These are phyloP conservation scores for Tetragnatha versicolor DNA, from an alignment of 1,140 invertebrate species.

Conservation along the genomic window DNA sequence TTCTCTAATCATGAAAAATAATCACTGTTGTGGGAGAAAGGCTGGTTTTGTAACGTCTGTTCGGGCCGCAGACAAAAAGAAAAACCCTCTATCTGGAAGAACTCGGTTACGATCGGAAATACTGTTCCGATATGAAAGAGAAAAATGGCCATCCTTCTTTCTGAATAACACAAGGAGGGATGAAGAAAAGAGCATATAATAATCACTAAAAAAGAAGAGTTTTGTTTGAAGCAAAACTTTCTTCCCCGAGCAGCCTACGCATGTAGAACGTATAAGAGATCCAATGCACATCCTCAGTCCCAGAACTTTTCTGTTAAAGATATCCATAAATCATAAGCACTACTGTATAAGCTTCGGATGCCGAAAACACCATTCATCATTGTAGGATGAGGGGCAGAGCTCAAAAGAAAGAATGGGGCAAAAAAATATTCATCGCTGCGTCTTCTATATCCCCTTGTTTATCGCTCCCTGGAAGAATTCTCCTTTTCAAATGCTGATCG, in stretches of 20 bases:
- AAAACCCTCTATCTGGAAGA: not conserved
- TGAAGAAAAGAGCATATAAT: constrained; percentile 48
- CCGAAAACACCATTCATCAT: constrained; percentile 55
- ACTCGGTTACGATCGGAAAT: constrained; percentile 15
- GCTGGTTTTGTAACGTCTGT: too few relatives aligned
- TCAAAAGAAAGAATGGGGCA: constrained; percentile 46
- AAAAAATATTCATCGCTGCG: constrained; percentile 47
- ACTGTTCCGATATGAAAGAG: constrained; percentile 14
- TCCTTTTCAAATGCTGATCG: not conserved
- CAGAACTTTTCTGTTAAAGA: constrained; percentile 53
- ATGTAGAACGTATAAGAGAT: constrained; percentile 45
- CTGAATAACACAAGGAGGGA: constrained; percentile 33
- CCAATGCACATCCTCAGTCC: constrained; percentile 31
- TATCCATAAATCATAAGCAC: constrained; percentile 54
- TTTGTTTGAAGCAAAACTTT: constrained; percentile 56
- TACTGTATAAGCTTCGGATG: constrained; percentile 54
- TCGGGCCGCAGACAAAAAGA: too few relatives aligned
- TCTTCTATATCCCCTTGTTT: constrained; percentile 28
- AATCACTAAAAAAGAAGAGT: constrained; percentile 44
- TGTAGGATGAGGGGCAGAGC: constrained; percentile 41
- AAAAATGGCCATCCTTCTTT: constrained; percentile 44
- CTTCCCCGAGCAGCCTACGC: constrained; percentile 38
- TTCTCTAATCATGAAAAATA: too few relatives aligned
- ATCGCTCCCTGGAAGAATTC: constrained; percentile 17
- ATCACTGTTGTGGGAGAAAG: too few relatives aligned